Conservation (phyloP, 2,888 invertebrate genomes). For the Lepidochitona cinerea region DNA sequence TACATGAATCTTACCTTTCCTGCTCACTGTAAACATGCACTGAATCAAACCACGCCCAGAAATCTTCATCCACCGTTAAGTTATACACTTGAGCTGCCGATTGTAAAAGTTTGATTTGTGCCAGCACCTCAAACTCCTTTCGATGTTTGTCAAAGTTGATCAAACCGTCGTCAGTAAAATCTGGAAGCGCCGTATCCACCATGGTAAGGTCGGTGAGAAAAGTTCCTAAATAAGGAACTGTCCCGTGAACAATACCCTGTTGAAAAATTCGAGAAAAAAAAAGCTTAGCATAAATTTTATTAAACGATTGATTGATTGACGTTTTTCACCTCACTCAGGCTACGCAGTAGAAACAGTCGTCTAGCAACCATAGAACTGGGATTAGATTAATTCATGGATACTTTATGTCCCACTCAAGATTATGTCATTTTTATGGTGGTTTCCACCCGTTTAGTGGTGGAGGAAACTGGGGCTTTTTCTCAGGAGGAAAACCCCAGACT, state of each 20-base stretch:
- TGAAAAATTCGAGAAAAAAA: no score
- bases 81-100: conserved; percentile 96
- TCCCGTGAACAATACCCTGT: conserved; percentile 77
- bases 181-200: conserved; percentile 89
- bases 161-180: conserved; percentile 76
- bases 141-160: conserved; percentile 98
- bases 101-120: conserved; percentile 96
- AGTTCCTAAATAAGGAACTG: conserved; percentile 97
- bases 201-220: conserved; percentile 98
- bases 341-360: no score
- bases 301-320: no score
- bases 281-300: no score
- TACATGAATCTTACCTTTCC: conserved; percentile 85
- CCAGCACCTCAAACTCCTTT: conserved; percentile 98
- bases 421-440: no score
- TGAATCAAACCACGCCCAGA: conserved; percentile 96
- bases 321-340: no score
- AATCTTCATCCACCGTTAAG: conserved; percentile 86
- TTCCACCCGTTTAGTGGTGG: no score
- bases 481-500: no score
- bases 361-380: no score
- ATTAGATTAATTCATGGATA: no score
- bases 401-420: no score
- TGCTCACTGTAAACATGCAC: conserved; percentile 92
- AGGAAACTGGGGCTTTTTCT: no score